Evolutionary conservation across 92 coral and sea anemone genomes (phyloP).

Genomic region (Nematostella vectensis): DNA sequence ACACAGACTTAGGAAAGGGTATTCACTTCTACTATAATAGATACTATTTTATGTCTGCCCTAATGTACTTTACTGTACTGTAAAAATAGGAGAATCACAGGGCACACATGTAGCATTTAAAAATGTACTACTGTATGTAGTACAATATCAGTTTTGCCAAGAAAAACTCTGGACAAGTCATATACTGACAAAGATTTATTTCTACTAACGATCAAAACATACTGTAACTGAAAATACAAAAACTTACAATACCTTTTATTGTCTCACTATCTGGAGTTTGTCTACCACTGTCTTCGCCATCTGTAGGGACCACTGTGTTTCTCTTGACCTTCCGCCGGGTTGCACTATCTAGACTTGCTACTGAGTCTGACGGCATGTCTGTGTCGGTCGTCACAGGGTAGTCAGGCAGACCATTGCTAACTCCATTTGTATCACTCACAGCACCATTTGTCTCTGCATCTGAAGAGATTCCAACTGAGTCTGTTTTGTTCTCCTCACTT

Average conservation of each 20-base stretch:
- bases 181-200: too few relatives aligned
- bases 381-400: slow-evolving; percentile 69
- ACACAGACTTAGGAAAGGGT: too few relatives aligned
- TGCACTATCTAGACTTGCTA: slow-evolving; percentile 72
- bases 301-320: slow-evolving; percentile 80
- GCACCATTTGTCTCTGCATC: slow-evolving; percentile 27
- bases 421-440: slow-evolving; percentile 28
- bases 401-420: slow-evolving; percentile 30
- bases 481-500: slow-evolving; percentile 45
- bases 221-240: too few relatives aligned
- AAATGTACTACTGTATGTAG: too few relatives aligned
- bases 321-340: slow-evolving; percentile 63
- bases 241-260: slow-evolving; percentile 90
- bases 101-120: too few relatives aligned
- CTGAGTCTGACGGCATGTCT: slow-evolving; percentile 74
- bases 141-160: too few relatives aligned
- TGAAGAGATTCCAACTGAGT: slow-evolving; percentile 8
- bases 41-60: too few relatives aligned
- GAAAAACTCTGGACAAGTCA: too few relatives aligned
- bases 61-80: too few relatives aligned
- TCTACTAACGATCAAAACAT: too few relatives aligned
- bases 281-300: slow-evolving; percentile 85
- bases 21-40: too few relatives aligned
- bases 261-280: slow-evolving; percentile 94
- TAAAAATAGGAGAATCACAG: too few relatives aligned